Conservation (phyloP, 2,797 vertebrate species). For the Cottoperca gobio region DNA sequence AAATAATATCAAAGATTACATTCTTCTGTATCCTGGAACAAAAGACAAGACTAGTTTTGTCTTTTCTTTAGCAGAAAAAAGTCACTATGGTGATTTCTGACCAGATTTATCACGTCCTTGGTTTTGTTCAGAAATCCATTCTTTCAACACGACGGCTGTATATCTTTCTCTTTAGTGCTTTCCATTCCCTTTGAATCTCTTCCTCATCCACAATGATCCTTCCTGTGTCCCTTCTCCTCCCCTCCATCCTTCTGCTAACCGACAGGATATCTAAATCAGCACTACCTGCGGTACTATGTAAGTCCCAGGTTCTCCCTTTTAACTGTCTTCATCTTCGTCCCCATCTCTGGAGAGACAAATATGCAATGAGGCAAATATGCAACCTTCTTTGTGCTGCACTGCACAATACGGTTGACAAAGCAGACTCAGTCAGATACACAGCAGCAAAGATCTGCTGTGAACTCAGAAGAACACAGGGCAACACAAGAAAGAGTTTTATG, state of each 20-base stretch:
- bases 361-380: constrained; percentile 12
- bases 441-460: constrained; percentile 17
- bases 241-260: too few relatives aligned
- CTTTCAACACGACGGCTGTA: not conserved
- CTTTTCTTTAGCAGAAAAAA: not conserved
- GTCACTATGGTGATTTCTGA: not conserved
- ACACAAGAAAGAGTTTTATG: not conserved
- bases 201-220: constrained; percentile 24
- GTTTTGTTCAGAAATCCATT: not conserved
- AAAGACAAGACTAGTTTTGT: too few relatives aligned
- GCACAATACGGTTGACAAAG: constrained; percentile 8
- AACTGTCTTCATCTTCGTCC: not conserved
- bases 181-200: not conserved
- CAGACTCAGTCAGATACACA: constrained; percentile 10
- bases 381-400: constrained; percentile 29
- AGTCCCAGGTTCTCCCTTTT: constrained; percentile 7
- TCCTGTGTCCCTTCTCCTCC: not conserved
- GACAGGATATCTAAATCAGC: constrained; percentile 21
- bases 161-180: constrained; percentile 6
- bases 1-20: not conserved
- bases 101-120: not conserved
- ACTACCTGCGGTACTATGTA: not conserved
- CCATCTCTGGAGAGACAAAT: constrained; percentile 6
- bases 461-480: constrained; percentile 32
- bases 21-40: not conserved